Evolutionary conservation across 2,888 invertebrate genomes (phyloP).

Genomic region (Aphidoletes aphidimyza): DNA sequence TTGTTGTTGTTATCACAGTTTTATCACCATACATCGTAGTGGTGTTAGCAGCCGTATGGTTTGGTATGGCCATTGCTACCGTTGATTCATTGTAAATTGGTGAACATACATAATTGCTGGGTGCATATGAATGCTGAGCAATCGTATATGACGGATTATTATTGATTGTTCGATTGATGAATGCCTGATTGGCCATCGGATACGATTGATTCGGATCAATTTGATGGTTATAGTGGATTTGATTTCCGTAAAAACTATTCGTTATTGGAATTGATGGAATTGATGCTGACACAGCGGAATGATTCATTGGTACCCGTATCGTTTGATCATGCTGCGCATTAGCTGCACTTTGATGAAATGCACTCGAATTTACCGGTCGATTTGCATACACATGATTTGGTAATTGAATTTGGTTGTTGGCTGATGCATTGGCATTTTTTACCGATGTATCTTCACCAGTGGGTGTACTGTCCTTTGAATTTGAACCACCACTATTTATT

Average conservation of each 20-base stretch:
- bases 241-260: not conserved
- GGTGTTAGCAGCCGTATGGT: not conserved
- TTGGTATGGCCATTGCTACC: not conserved
- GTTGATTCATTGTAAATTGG: not conserved
- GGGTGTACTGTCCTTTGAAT: not conserved
- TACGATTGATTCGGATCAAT: not conserved
- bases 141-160: not conserved
- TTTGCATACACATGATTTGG: not conserved
- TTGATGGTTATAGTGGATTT: not conserved
- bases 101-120: conserved; percentile 41
- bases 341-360: not conserved
- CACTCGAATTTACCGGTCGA: not conserved
- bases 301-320: not conserved
- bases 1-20: not conserved
- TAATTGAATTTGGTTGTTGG: not conserved
- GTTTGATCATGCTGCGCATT: conserved; percentile 6
- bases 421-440: not conserved
- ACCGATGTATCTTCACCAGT: conserved; percentile 55
- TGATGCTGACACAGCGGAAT: not conserved
- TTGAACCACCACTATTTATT: conserved; percentile 58
- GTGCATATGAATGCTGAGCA: not conserved
- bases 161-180: not conserved
- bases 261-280: conserved; percentile 23
- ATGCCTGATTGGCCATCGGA: not conserved
- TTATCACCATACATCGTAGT: not conserved